A percentile compares a stretch with the other conserved stretches of the same genome.
phyloP scores from a whole-genome alignment of 2,113 vertebrate species.

The Tylochromis polylepis region DNA sequence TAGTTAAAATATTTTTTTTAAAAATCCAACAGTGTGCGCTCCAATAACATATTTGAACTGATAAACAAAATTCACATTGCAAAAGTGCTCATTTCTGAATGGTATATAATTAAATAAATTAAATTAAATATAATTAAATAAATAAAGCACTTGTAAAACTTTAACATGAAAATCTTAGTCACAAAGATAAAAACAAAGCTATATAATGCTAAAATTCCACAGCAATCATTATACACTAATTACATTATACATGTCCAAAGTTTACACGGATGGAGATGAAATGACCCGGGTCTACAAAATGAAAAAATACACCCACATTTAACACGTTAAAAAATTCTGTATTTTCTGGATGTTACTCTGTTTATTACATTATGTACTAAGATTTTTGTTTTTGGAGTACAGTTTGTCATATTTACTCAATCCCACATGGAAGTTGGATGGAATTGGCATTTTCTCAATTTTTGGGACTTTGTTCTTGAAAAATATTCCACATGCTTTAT shows the following conservation, averaged over 20 bases:
- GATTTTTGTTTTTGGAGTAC: background rate
- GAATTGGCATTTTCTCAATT: background rate
- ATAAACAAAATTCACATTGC: too few species aligned
- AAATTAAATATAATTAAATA: too few species aligned
- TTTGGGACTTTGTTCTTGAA: background rate
- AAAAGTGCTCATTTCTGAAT: too few species aligned
- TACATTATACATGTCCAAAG: too few species aligned
- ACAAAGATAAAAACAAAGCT: background rate
- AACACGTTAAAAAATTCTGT: too few species aligned
- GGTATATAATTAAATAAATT: too few species aligned
- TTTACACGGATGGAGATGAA: background rate
- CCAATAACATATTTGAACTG: background rate
- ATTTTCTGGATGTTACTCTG: too few species aligned
- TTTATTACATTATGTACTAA: background rate
- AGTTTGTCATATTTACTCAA: background rate
- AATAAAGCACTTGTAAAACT: too few species aligned
- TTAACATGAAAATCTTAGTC: background rate
- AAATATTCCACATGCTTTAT: background rate
- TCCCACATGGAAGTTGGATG: background rate
- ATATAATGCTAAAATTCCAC: background rate
- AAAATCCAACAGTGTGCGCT: background rate
- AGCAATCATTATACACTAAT: background rate
- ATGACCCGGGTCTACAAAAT: background rate
- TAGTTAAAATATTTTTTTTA: background rate
- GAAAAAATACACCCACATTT: too few species aligned